phyloP scores from a whole-genome alignment of 2,797 vertebrate species.

The Rhinatrema bivittatum region DNA sequence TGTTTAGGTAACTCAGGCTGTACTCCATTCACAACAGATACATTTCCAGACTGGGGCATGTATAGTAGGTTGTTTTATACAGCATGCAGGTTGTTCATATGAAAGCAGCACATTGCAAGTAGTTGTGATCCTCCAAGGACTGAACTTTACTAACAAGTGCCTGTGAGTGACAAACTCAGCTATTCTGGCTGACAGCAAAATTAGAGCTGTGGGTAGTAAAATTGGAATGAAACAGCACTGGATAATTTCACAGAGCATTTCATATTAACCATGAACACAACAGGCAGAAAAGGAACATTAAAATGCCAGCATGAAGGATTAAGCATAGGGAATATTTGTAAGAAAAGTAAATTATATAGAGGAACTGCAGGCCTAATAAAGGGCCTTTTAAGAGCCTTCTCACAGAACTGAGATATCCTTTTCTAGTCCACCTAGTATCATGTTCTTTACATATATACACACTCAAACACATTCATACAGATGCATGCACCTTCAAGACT shows the following conservation, averaged over 20 bases:
- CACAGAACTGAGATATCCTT: too few species aligned
- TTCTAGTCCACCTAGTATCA: too few species aligned
- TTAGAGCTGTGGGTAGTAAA: constrained; percentile 5
- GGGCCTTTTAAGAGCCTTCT: too few species aligned
- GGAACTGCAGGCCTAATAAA: too few species aligned
- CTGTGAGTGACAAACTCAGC: constrained; percentile 5
- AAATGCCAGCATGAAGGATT: neutral
- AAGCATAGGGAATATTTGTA: too few species aligned
- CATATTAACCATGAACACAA: too few species aligned
- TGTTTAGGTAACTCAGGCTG: constrained; percentile 36
- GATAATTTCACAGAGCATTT: constrained; percentile 1
- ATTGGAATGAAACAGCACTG: constrained; percentile 1
- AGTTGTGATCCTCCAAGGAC: constrained; percentile 16
- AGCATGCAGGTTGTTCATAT: constrained; percentile 26
- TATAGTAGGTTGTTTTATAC: constrained; percentile 20
- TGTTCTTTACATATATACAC: too few species aligned
- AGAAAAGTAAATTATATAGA: too few species aligned
- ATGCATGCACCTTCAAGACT: too few species aligned
- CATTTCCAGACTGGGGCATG: constrained; percentile 23
- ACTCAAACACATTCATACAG: too few species aligned
- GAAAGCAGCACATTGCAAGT: constrained; percentile 21
- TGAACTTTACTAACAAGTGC: constrained; percentile 9
- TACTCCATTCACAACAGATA: constrained; percentile 34
- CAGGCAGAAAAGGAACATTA: neutral
- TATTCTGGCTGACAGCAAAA: constrained; percentile 6